phyloP scores from a whole-genome alignment of 2,888 invertebrate species.

The Zeuzera pyrina region DNA sequence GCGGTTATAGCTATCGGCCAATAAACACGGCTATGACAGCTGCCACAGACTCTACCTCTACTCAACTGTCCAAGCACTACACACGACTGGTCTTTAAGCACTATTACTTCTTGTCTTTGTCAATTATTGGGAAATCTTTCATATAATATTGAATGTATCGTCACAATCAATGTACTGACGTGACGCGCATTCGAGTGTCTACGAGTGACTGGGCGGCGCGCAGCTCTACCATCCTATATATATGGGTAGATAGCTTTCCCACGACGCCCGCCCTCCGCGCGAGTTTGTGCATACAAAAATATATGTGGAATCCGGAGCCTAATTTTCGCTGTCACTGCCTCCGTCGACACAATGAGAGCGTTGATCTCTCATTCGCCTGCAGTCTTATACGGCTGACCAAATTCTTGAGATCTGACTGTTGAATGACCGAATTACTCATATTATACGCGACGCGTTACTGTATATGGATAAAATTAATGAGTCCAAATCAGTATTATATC shows the following conservation, averaged over 20 bases:
- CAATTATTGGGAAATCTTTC: constrained; percentile 4
- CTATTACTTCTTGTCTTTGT: constrained; percentile 24
- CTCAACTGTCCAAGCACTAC: constrained; percentile 31
- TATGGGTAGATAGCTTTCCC: constrained; percentile 33
- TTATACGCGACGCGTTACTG: too few relatives aligned
- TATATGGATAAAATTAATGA: too few relatives aligned
- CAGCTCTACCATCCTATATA: constrained; percentile 48
- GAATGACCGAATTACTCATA: constrained; percentile 32
- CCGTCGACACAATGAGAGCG: constrained; percentile 62
- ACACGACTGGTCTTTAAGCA: constrained; percentile 24
- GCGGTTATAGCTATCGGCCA: not conserved
- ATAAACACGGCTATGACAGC: not conserved
- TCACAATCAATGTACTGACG: constrained; percentile 18
- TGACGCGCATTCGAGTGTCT: constrained; percentile 28
- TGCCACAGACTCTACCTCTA: constrained; percentile 15
- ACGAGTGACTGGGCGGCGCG: constrained; percentile 59
- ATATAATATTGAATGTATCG: not conserved
- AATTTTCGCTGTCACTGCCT: constrained; percentile 65
- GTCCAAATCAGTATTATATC: too few relatives aligned
- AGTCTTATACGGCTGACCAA: constrained; percentile 50
- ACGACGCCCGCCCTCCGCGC: constrained; percentile 52
- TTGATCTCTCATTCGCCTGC: constrained; percentile 55
- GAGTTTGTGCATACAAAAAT: constrained; percentile 58
- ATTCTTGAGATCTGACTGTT: constrained; percentile 37
- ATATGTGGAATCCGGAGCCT: constrained; percentile 62